phyloP scores from a whole-genome alignment of 2,888 invertebrate species.

The Sphaerophoria rueppellii region DNA sequence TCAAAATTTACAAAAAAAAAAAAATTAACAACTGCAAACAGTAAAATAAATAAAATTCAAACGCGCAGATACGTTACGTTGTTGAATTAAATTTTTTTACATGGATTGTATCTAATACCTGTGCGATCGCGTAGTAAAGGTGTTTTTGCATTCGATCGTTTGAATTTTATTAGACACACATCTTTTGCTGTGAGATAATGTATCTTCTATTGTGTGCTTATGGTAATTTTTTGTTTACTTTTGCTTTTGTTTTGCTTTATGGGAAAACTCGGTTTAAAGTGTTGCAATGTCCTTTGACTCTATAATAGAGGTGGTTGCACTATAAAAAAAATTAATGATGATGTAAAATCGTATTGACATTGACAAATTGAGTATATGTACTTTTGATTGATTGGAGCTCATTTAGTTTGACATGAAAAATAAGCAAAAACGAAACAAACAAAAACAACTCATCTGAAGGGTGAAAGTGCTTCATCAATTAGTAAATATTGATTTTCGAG shows the following conservation, averaged over 20 bases:
- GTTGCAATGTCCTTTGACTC: slow-evolving; percentile 23
- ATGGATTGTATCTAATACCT: background rate
- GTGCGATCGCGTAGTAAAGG: slow-evolving; percentile 39
- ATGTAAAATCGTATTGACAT: slow-evolving; percentile 30
- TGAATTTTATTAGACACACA: slow-evolving; percentile 58
- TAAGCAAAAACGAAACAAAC: slow-evolving; percentile 1
- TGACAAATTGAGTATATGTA: slow-evolving; percentile 37
- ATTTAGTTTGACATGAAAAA: slow-evolving; percentile 22
- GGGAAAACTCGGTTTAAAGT: slow-evolving; percentile 59
- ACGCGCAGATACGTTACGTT: slow-evolving; percentile 42
- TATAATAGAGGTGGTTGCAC: background rate
- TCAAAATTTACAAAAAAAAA: slow-evolving; percentile 5
- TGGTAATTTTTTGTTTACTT: slow-evolving; percentile 57
- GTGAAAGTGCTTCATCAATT: background rate
- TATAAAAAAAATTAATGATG: background rate
- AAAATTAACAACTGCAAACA: slow-evolving; percentile 1
- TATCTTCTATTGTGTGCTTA: slow-evolving; percentile 39
- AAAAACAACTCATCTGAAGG: slow-evolving; percentile 1
- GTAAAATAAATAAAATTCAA: background rate
- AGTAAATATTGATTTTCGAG: background rate
- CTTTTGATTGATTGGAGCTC: slow-evolving; percentile 55
- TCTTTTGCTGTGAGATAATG: slow-evolving; percentile 14
- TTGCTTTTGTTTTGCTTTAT: slow-evolving; percentile 33
- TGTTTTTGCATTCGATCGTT: background rate
- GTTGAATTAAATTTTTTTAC: slow-evolving; percentile 50